Evolutionary conservation across 2,113 vertebrate species (phyloP).

Genomic region (Sardina pilchardus): DNA sequence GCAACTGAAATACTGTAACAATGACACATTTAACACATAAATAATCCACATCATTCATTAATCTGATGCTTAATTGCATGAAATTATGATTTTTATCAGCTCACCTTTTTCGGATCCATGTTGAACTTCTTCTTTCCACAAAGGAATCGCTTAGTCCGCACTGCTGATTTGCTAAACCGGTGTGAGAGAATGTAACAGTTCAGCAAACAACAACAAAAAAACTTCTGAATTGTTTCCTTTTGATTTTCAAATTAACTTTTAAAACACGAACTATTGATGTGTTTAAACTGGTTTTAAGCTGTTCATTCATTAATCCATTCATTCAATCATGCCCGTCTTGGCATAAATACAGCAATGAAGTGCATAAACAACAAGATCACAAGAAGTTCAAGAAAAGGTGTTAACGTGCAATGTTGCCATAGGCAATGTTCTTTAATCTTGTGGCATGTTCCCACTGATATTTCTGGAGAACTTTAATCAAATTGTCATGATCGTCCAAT

Average conservation of each 20-base stretch:
- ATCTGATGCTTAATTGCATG: neutral
- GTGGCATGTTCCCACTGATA: no score
- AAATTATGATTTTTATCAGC: conserved; percentile 11
- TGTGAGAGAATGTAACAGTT: neutral
- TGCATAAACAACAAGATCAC: no score
- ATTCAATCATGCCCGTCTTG: neutral
- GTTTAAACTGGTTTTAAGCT: neutral
- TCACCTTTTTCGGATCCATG: conserved; percentile 85
- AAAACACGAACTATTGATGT: no score
- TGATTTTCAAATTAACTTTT: neutral
- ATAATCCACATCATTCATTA: neutral
- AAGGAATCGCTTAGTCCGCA: conserved; percentile 75
- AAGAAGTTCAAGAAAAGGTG: no score
- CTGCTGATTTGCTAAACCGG: conserved; percentile 27
- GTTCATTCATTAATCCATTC: neutral
- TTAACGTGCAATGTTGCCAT: no score
- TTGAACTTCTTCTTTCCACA: conserved; percentile 91
- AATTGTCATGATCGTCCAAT: no score
- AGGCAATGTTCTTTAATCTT: no score
- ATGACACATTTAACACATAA: neutral
- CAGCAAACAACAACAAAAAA: neutral
- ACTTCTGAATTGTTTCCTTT: neutral
- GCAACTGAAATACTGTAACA: no score
- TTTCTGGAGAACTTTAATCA: no score
- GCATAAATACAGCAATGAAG: no score